A percentile compares a stretch with the other conserved stretches of the same genome.
Conservation (phyloP, 2,888 invertebrate genomes). For the Mongoloraphidia duomilia region DNA sequence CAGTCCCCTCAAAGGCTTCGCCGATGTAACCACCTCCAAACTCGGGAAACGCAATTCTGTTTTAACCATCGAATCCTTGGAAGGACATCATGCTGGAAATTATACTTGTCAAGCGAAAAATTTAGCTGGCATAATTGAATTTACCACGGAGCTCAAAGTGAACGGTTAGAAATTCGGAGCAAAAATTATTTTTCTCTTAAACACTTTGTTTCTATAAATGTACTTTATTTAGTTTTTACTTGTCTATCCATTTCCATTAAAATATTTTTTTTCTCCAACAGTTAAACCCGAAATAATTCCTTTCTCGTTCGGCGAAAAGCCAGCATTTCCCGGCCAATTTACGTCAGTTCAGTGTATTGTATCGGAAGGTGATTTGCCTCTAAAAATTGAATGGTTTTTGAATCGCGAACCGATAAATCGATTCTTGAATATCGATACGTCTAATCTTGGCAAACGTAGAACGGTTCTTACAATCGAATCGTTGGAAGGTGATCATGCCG, state of each 20-base stretch:
- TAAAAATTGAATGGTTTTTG: slow-evolving; percentile 48
- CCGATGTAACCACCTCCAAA: slow-evolving; percentile 38
- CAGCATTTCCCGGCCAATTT: slow-evolving; percentile 39
- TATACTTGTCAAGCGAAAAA: slow-evolving; percentile 52
- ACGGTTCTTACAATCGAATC: slow-evolving; percentile 41
- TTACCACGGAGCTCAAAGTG: slow-evolving; percentile 45
- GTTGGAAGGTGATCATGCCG: slow-evolving; percentile 40
- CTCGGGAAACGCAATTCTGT: slow-evolving; percentile 45
- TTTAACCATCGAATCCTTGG: slow-evolving; percentile 52
- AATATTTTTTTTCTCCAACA: background rate
- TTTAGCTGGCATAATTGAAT: slow-evolving; percentile 43
- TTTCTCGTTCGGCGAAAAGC: slow-evolving; percentile 43
- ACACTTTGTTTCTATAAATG: background rate
- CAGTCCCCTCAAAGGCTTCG: slow-evolving; percentile 37
- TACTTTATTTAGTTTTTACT: background rate
- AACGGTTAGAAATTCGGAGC: slow-evolving; percentile 33
- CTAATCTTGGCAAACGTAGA: slow-evolving; percentile 40
- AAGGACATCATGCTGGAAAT: slow-evolving; percentile 48
- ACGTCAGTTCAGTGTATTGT: slow-evolving; percentile 43
- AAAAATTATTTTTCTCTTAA: background rate
- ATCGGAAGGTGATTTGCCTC: slow-evolving; percentile 46
- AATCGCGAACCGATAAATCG: slow-evolving; percentile 36
- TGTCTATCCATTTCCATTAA: background rate
- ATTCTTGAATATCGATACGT: slow-evolving; percentile 26
- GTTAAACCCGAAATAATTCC: slow-evolving; percentile 14